Conservation (phyloP, 2,113 vertebrate species). For the Grus americana region DNA sequence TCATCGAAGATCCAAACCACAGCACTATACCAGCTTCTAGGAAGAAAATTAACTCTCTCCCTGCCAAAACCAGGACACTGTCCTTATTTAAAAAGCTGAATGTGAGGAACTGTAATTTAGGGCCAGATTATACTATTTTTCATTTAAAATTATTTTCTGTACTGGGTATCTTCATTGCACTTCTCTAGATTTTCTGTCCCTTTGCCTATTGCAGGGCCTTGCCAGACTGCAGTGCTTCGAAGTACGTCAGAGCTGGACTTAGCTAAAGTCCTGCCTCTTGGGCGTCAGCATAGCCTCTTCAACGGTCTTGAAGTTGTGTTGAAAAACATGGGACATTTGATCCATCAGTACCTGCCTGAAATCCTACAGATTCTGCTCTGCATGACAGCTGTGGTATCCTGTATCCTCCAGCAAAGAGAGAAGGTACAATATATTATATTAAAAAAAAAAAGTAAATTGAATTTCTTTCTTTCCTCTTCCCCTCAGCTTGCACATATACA, state of each 20-base stretch:
- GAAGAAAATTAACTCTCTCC: no score
- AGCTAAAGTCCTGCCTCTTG: constrained; percentile 86
- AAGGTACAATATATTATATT: constrained; percentile 74
- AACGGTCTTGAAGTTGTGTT: constrained; percentile 88
- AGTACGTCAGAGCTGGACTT: constrained; percentile 79
- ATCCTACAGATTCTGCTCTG: constrained; percentile 93
- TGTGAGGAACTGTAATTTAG: not conserved
- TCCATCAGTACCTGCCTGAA: constrained; percentile 85
- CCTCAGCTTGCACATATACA: not conserved
- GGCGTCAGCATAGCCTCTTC: constrained; percentile 90
- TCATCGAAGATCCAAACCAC: no score
- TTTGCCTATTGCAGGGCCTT: constrained; percentile 74
- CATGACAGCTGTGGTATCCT: constrained; percentile 81
- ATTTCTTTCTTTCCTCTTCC: not conserved
- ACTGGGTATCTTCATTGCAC: not conserved
- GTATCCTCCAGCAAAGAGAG: constrained; percentile 82
- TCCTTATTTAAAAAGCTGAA: not conserved
- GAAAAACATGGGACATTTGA: constrained; percentile 90
- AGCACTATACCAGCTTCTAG: no score
- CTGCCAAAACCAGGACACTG: no score
- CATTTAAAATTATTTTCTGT: not conserved
- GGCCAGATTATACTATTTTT: not conserved
- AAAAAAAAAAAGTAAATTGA: not conserved
- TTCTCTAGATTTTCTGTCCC: not conserved
- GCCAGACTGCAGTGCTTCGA: constrained; percentile 82